Evolutionary conservation across 2,888 invertebrate species (phyloP), one percentile per base, ranked within the genome.

Genomic region (Cerastis rubricosa): DNA sequence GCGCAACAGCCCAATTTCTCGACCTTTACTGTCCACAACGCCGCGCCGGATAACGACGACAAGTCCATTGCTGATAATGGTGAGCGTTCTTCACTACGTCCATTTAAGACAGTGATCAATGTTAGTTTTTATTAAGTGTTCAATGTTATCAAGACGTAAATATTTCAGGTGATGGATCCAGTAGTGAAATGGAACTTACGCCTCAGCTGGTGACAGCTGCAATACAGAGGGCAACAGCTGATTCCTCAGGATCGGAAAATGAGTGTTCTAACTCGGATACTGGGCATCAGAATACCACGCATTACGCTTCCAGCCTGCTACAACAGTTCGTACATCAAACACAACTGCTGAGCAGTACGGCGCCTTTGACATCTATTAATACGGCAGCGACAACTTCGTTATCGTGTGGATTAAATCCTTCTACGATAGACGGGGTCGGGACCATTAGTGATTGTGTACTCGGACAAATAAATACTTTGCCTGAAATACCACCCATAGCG

Each of bases 261-360:
- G 98, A 98, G 91, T 96, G 96, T 85, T 97, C 97, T 0, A 97
- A 96, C 83, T 96, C 97, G 6, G 97, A 95, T 80, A 91, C 95
- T 75, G 96, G 97, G 82, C 97, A 97, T 88, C 96, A 95, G 85
- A 96, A 95, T 84, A 96, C 97, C 66, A 97, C 97, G 25, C 97
- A 97, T 89, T 98, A 98, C 91, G 97, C 98, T 79, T 98, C 98
- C 25, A 98, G 98, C 74, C 93, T 98, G 81, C 93, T 98, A 80
- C 98, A 98, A 91, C 98, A 98, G 90, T 98, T 98, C 90, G 98
- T 98, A 79, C 98, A 98, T 70, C 98, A 98, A 93, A 98, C 98
- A 0, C 98, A 98, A 92, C 96, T 98, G 91, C 92, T 98, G 49
- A 97, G 97, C 83, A 97, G 94, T 87, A 94, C 95, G 14, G 93